Percentiles rank a stretch among this genome's conserved stretches.
These are phyloP conservation scores for Serilophus lunatus DNA, from an alignment of 2,113 vertebrate genomes.

Conservation along the genomic window DNA sequence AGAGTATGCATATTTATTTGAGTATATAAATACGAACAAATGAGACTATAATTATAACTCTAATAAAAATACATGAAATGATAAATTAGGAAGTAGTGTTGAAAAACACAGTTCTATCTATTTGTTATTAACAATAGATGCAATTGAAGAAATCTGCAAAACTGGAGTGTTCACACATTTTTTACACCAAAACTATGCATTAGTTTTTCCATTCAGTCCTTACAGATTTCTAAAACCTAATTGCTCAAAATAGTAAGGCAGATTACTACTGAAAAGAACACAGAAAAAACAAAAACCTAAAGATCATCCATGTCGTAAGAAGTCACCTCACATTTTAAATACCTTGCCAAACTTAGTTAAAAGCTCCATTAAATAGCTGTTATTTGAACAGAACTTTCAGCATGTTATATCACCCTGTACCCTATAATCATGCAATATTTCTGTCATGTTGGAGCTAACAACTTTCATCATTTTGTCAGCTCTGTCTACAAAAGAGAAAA, in stretches of 20 bases:
- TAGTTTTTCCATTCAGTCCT: not conserved
- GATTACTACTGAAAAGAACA: not conserved
- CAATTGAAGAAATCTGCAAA: slow-evolving; percentile 2
- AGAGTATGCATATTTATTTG: not conserved
- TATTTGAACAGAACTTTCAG: slow-evolving; percentile 58
- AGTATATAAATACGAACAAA: not conserved
- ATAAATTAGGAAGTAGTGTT: not conserved
- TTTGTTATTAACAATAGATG: not conserved
- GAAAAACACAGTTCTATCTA: not conserved
- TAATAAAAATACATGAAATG: not conserved
- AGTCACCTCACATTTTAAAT: slow-evolving; percentile 16
- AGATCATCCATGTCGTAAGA: not conserved
- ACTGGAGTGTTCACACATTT: not conserved
- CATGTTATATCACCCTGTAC: slow-evolving; percentile 38
- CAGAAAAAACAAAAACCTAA: not conserved
- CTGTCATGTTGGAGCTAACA: slow-evolving; percentile 73
- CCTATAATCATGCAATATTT: slow-evolving; percentile 67
- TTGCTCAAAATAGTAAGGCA: not conserved
- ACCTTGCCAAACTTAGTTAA: slow-evolving; percentile 31
- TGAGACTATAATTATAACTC: not conserved
- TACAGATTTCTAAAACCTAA: not conserved
- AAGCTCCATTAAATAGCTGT: slow-evolving; percentile 52
- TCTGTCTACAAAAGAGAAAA: slow-evolving; percentile 75
- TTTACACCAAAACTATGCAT: not conserved
- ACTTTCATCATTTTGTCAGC: slow-evolving; percentile 79